These are phyloP conservation scores for Scaptomyza montana DNA, from an alignment of 1,140 invertebrate genomes.

Conservation along the genomic window DNA sequence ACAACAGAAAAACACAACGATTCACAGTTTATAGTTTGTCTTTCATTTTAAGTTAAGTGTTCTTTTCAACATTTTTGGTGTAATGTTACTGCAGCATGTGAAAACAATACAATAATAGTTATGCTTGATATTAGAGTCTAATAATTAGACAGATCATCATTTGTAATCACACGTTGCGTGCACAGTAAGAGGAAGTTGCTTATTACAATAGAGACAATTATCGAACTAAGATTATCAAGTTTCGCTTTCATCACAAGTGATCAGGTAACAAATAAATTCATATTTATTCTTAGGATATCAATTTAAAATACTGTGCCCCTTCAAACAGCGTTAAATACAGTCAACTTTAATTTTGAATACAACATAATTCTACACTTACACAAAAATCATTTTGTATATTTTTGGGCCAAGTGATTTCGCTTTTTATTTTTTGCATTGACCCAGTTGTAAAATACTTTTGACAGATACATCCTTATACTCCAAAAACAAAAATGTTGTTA, in stretches of 20 bases:
- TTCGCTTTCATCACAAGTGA: neutral
- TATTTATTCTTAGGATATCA: constrained; percentile 4
- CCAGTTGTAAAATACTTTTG: constrained; percentile 43
- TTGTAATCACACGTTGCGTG: constrained; percentile 13
- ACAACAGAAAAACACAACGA: constrained; percentile 7
- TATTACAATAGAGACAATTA: constrained; percentile 21
- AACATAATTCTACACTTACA: neutral
- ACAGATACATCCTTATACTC: constrained; percentile 19
- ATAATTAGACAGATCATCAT: constrained; percentile 7
- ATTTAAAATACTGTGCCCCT: neutral
- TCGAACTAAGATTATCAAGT: neutral
- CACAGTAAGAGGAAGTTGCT: constrained; percentile 19
- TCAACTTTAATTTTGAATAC: no score
- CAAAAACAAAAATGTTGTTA: constrained; percentile 43
- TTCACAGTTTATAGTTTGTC: no score
- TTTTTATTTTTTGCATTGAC: constrained; percentile 62
- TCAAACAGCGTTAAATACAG: no score
- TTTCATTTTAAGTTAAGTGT: no score
- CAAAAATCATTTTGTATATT: neutral
- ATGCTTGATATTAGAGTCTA: constrained; percentile 21
- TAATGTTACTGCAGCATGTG: constrained; percentile 28
- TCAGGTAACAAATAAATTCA: neutral
- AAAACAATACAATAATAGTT: constrained; percentile 12
- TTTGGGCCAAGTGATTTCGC: constrained; percentile 41
- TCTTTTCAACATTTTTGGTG: constrained; percentile 11